Percentiles rank a stretch among this genome's conserved stretches.
phyloP scores from a whole-genome alignment of 2,113 vertebrate genomes.

The Daboia siamensis region DNA sequence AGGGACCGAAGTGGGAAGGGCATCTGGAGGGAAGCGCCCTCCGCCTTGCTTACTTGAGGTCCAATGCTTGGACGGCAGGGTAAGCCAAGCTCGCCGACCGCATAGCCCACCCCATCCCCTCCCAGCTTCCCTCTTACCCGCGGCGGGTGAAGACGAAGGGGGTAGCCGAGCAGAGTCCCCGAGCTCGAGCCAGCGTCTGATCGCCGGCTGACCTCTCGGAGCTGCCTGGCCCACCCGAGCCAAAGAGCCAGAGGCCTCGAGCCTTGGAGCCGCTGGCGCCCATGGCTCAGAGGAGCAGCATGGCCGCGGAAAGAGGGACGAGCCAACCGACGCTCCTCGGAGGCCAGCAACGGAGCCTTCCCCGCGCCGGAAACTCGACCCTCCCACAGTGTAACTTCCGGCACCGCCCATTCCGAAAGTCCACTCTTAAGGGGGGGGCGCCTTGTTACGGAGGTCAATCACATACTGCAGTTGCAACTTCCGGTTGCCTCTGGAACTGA shows the following conservation, averaged over 20 bases:
- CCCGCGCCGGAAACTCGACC: not conserved
- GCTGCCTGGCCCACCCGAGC: conserved; percentile 72
- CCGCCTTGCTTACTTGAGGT: not conserved
- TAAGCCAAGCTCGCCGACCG: too few relatives aligned
- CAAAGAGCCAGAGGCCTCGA: conserved; percentile 87
- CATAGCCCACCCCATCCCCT: not conserved
- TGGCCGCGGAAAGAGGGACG: conserved; percentile 48
- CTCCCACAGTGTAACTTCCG: conserved; percentile 12
- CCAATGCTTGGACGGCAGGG: not conserved
- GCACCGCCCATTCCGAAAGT: conserved; percentile 21
- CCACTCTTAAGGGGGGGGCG: not conserved
- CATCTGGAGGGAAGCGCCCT: not conserved
- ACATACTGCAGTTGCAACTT: not conserved
- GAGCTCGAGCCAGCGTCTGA: conserved; percentile 81
- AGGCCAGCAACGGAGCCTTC: not conserved
- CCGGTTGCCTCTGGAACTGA: not conserved
- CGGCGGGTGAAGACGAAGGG: conserved; percentile 90
- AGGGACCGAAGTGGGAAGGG: not conserved
- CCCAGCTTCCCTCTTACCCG: conserved; percentile 71
- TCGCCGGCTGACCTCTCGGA: conserved; percentile 69
- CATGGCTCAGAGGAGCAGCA: conserved; percentile 79
- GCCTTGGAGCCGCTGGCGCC: conserved; percentile 88
- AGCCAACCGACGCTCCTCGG: not conserved
- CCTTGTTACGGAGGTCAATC: not conserved
- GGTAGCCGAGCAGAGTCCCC: conserved; percentile 74